A percentile compares a stretch with the other conserved stretches of the same genome.
These are phyloP conservation scores for Python bivittatus DNA, from an alignment of 2,113 vertebrate genomes.

Conservation along the genomic window DNA sequence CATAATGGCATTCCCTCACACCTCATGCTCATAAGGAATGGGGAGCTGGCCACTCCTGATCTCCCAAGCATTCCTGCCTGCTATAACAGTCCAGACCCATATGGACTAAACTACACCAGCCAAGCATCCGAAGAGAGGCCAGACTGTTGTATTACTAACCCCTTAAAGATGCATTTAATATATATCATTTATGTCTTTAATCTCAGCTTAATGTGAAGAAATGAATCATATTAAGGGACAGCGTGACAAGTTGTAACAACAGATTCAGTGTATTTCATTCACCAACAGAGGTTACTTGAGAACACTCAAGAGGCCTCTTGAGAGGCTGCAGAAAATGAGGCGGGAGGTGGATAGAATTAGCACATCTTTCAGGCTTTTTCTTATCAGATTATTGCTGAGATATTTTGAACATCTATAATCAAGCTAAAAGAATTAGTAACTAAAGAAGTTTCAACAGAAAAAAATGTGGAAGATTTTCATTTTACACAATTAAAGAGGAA, in stretches of 20 bases:
- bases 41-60: background rate
- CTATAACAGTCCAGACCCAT: background rate
- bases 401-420: constrained; percentile 60
- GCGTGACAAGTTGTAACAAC: background rate
- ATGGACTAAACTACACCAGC: background rate
- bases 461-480: constrained; percentile 84
- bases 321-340: background rate
- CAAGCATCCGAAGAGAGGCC: background rate
- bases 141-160: background rate
- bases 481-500: constrained; percentile 86
- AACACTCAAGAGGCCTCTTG: background rate
- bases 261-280: constrained; percentile 16
- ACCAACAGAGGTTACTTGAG: background rate
- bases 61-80: background rate
- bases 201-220: background rate
- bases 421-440: constrained; percentile 79
- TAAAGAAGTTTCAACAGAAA: constrained; percentile 82
- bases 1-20: no score
- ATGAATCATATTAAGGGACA: constrained; percentile 26
- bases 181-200: background rate
- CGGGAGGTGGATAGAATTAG: background rate
- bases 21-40: background rate
- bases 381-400: constrained; percentile 62
- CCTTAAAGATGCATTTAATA: background rate
- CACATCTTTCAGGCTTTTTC: background rate